Percentiles rank a stretch among this genome's conserved stretches.
phyloP scores from a whole-genome alignment of 1,140 invertebrate genomes.

The Ceratina japonica region DNA sequence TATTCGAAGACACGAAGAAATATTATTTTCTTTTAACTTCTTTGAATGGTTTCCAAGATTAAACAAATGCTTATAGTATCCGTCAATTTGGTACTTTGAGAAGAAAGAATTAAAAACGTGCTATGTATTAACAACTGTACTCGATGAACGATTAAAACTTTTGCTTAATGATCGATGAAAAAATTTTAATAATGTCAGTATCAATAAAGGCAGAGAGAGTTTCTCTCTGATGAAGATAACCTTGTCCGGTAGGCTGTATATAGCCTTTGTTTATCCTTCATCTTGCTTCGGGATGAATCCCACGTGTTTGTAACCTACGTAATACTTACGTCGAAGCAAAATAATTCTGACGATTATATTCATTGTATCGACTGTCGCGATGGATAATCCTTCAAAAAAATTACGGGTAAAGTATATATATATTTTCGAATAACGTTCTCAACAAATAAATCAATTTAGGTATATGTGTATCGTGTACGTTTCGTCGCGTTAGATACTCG shows the following conservation, averaged over 20 bases:
- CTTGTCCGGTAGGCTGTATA: neutral
- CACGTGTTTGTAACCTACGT: no score
- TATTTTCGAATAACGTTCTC: neutral
- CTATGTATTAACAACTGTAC: neutral
- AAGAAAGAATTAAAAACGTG: neutral
- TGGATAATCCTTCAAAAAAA: neutral
- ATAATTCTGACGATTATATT: neutral
- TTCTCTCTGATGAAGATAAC: slow-evolving; percentile 30
- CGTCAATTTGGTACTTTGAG: slow-evolving; percentile 4
- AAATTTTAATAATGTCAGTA: neutral
- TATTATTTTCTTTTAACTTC: slow-evolving; percentile 26
- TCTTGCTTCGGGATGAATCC: no score
- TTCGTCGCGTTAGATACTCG: slow-evolving; percentile 84
- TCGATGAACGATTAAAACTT: no score
- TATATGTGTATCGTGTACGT: neutral
- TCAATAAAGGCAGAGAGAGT: no score
- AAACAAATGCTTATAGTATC: slow-evolving; percentile 14
- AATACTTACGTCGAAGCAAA: no score
- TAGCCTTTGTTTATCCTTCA: neutral
- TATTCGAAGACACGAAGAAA: slow-evolving; percentile 6
- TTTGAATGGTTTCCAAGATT: neutral
- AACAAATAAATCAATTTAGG: neutral
- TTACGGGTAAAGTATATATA: slow-evolving; percentile 48
- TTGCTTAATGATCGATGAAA: no score
- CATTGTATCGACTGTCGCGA: neutral